Base-by-base conservation (phyloP, 35 echinoderm and acorn worm genomes). In the Chiridota heheva region DNA sequence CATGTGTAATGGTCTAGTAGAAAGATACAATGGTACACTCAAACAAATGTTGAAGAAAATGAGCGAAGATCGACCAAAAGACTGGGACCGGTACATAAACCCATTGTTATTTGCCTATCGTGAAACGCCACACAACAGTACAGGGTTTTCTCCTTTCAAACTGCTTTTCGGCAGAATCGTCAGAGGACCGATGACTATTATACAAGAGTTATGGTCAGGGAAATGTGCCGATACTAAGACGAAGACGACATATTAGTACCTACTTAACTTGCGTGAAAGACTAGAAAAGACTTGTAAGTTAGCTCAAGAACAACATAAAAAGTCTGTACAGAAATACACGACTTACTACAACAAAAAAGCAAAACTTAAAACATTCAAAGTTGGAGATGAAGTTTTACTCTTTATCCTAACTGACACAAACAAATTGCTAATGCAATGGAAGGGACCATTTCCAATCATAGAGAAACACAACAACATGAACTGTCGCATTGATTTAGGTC, bases 1-100 rank as follows among this genome's bases (percentile, higher is more conserved):
- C 2, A 60, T 84, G 8, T 87, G 77, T 56, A 91, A 91, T 57
- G 89, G 82, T 0, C 46, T 91, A 0, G 82, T 91, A 5, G 82
- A 91, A 67, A 63, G 82, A 18, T 91, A 86, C 40, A 91, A 91
- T 80, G 89, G 82, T 7, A 84, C 58, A 1, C 36, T 90, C 32
- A 90, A 90, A 64, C 31, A 24, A 1, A 89, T 89, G 86, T 53
- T 89, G 22, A 89, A 82, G 41, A 32, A 58, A 3, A 70, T 82
- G 63, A 82, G 77, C 73, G 73, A 58, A 24, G 86, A 89, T 31
- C 63, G 67, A 20, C 86, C 86, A 40, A 44, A 22, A 26, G 86
- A 82, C 31, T 82, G 78, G 86, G 77, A 89, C 63, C 27, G 86
- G 33, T 89, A 89, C 53, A 60, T 89, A 18, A 56, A 55, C 22